Evolutionary conservation across 2,113 vertebrate species (phyloP), one percentile per base, ranked within the genome.

Genomic region (Campylorhamphus procurvoides): DNA sequence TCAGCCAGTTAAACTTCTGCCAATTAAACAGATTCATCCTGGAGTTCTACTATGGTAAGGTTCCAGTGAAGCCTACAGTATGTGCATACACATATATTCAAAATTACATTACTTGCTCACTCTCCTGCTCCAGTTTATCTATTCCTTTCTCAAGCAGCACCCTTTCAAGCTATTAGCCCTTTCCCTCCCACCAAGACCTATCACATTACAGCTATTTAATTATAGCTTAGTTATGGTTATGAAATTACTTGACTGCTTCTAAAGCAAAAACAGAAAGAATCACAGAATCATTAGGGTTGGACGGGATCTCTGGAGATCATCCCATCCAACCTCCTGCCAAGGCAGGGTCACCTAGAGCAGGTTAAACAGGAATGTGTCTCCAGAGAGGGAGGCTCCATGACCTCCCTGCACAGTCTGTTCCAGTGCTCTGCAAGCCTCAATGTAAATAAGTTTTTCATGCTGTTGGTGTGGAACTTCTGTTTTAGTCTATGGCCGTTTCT

Each of bases 41-140:
- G 4, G 6, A 39, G 28, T 83, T 82, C 59, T 12, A 20, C 63
- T 10, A 46, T 1, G 2, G 7, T 18, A 73, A 35, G 6, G 4
- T 13, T 18, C n/a, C 22, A 49, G 7, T 35, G 24, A 87, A 67
- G n/a, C 20, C 37, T 33, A 33, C 1, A 31, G 52, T 46, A 47
- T 1, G 0, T 10, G 8, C 20, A 47, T 15, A 42, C 3, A 18
- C 7, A 14, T 7, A 25, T 14, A 60, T 22, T 59, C 12, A 80
- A 15, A 53, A 44, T 17, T 12, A 14, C 0, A 2, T 7, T 42
- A 28, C 11, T 47, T 42, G 8, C 12, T 31, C 14, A 68, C 2
- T 2, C 4, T 10, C 4, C 10, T 29, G 17, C 4, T 59, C 25
- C 76, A 16, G 3, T 28, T 71, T 62, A n/a, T 13, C 9, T 6